Evolutionary conservation across 2,888 invertebrate genomes (phyloP), one percentile per base, ranked within the genome.

Genomic region (Cerastis leucographa): DNA sequence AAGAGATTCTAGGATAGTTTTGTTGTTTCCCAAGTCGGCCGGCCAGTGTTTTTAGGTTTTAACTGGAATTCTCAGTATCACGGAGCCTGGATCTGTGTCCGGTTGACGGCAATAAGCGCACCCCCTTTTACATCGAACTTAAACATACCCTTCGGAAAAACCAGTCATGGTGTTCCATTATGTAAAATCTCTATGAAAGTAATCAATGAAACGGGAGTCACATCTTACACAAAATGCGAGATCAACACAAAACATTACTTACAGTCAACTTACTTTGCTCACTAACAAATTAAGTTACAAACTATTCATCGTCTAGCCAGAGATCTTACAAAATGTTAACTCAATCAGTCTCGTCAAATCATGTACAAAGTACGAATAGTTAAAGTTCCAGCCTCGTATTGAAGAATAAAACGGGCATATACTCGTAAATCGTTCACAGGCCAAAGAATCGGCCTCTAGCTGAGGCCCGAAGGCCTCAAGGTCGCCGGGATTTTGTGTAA

Each of bases 371-470:
- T 61, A 19, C 61, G 65, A 72, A 65, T 71, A 79, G 29, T 68
- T 75, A 25, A 22, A 61, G 44, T 54, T 42, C 44, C 44, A 54
- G 54, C 29, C 49, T 44, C 35, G 42, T 87, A 88, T n/a, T 89
- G 88, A 88, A 88, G 88, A 88, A 89, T 89, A 90, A 88, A 89
- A 91, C 75, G 73, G 83, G 59, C 59, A 80, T 80, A 87, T 46
- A 42, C 76, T 76, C 80, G 70, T 91, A 90, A 90, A 90, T 91
- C 90, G 90, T 91, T 91, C 86, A 89, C 90, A 91, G 89, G 85
- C 90, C 85, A 86, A 84, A 85, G 88, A 88, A 86, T 87, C 76
- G 84, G 82, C 80, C 74, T 71, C 80, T 62, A 69, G 81, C 74
- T 75, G 44, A 49, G 77, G 77, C 77, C 66, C 46, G 77, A 85